phyloP scores from a whole-genome alignment of 2,888 invertebrate species.

The Slavum lentiscoides region DNA sequence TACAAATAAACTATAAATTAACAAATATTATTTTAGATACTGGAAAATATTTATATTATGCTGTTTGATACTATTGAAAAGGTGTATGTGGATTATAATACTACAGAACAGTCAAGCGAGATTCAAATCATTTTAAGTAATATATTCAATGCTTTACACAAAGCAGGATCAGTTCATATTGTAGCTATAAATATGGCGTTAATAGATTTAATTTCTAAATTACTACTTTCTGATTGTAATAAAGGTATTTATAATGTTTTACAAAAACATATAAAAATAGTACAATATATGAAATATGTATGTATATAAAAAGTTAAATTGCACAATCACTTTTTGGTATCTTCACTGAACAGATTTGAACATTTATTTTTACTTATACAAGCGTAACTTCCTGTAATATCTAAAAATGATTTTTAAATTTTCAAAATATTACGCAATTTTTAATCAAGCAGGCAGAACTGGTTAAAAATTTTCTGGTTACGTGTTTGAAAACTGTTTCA shows the following conservation, averaged over 20 bases:
- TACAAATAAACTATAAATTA: not conserved
- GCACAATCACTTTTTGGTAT: too few relatives aligned
- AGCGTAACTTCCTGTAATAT: too few relatives aligned
- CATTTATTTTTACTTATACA: too few relatives aligned
- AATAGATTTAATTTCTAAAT: constrained; percentile 35
- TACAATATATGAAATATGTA: not conserved
- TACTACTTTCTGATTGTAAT: constrained; percentile 26
- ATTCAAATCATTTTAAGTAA: constrained; percentile 38
- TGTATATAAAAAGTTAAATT: not conserved
- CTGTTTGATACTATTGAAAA: constrained; percentile 33
- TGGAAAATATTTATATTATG: constrained; percentile 35
- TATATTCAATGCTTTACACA: constrained; percentile 22
- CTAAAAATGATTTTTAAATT: too few relatives aligned
- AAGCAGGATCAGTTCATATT: constrained; percentile 30
- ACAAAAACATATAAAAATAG: not conserved
- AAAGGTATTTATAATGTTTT: constrained; percentile 32
- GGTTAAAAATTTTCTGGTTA: too few relatives aligned
- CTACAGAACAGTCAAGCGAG: constrained; percentile 1
- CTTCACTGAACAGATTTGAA: too few relatives aligned
- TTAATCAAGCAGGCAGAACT: too few relatives aligned
- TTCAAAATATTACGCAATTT: too few relatives aligned
- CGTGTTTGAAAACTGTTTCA: too few relatives aligned
- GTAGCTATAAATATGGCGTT: constrained; percentile 27
- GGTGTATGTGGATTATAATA: constrained; percentile 11
- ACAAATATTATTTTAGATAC: constrained; percentile 26